Percentiles rank a stretch among this genome's conserved stretches.
phyloP scores from a whole-genome alignment of 2,888 invertebrate species.

The Cotesia congregata region DNA sequence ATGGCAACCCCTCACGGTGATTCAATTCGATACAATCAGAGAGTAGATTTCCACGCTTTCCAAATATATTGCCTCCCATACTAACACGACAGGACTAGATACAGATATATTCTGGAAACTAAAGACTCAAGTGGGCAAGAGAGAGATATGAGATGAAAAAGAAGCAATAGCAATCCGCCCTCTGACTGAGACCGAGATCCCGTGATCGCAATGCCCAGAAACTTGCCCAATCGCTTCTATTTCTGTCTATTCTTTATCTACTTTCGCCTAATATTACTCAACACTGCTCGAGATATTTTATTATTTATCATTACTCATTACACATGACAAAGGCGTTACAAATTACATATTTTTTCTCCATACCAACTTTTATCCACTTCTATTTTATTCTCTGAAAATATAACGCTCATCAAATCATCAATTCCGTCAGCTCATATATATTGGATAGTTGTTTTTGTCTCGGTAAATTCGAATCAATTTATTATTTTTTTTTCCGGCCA shows the following conservation, averaged over 20 bases:
- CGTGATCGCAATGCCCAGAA: background rate
- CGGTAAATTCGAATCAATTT: background rate
- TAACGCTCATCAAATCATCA: background rate
- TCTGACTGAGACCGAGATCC: background rate
- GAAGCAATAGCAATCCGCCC: background rate
- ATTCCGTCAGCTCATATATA: background rate
- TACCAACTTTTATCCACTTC: background rate
- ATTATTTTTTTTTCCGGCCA: background rate
- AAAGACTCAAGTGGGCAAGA: background rate
- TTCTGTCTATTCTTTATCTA: background rate
- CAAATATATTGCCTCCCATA: slow-evolving; percentile 56
- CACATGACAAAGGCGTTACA: background rate
- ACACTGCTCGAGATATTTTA: background rate
- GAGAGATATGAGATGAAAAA: background rate
- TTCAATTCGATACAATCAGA: slow-evolving; percentile 62
- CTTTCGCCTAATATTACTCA: background rate
- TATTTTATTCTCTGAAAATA: background rate
- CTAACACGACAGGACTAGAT: slow-evolving; percentile 34
- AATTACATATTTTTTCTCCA: background rate
- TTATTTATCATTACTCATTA: background rate
- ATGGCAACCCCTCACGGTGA: slow-evolving; percentile 51
- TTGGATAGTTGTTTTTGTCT: background rate
- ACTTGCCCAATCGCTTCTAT: background rate
- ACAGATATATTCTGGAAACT: too few species aligned
- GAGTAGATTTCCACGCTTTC: slow-evolving; percentile 59